A percentile compares a stretch with the other conserved stretches of the same genome.
Evolutionary conservation across 2,888 invertebrate genomes (phyloP).

Genomic region (Spisula solida): DNA sequence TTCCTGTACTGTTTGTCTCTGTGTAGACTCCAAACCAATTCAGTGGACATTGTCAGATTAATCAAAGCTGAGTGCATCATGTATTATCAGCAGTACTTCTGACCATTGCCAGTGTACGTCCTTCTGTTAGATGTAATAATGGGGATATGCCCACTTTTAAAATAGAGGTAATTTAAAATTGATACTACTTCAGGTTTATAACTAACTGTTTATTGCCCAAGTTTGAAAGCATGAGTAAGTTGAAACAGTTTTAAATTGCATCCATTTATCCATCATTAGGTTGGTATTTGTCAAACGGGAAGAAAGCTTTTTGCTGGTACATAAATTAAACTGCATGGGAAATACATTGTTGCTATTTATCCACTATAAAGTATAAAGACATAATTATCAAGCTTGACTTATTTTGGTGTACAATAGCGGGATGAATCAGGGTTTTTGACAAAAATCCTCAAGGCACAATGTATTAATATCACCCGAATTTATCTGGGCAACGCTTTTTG

Average conservation of each 20-base stretch:
- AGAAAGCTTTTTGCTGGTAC: background rate
- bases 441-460: slow-evolving; percentile 4
- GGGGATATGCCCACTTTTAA: too few relatives aligned
- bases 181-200: too few relatives aligned
- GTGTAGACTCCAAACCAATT: too few relatives aligned
- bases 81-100: too few relatives aligned
- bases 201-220: background rate
- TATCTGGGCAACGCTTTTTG: background rate
- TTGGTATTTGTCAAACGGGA: background rate
- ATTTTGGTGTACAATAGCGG: background rate
- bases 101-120: too few relatives aligned
- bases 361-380: background rate
- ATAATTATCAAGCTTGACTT: slow-evolving; percentile 20
- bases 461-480: background rate
- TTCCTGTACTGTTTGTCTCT: too few relatives aligned
- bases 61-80: too few relatives aligned
- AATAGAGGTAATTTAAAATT: too few relatives aligned
- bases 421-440: background rate
- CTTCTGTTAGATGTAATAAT: too few relatives aligned
- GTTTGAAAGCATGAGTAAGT: background rate
- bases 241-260: slow-evolving; percentile 7
- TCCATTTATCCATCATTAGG: slow-evolving; percentile 11
- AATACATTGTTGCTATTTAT: background rate
- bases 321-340: slow-evolving; percentile 18
- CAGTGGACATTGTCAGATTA: too few relatives aligned